Evolutionary conservation across 1,140 invertebrate species (phyloP), one percentile per base, ranked within the genome.

Genomic region (Bombus turneri): DNA sequence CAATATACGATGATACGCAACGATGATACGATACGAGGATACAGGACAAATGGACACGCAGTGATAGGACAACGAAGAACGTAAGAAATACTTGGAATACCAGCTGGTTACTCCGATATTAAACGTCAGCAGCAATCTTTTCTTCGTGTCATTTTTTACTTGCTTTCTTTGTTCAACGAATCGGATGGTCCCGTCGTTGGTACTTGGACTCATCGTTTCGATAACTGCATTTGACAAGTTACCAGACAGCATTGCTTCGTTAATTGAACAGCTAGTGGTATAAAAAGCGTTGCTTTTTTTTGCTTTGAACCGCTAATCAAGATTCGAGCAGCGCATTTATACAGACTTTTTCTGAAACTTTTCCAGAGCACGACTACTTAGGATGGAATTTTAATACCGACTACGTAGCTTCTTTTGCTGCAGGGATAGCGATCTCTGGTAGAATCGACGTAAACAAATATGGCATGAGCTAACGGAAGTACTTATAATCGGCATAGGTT

Each of bases 1-100:
- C 47, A 1, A 18, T 47, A 47, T 18, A 47, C 47, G 15, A 47
- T 15, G 47, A 47, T 47, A 22, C 47, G 18, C 47, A 53, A 53
- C 47, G 47, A 53, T 53, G 47, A 53, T 53, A 53, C 18, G 47
- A 53, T 8, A 53, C 47, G 18, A 8, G 47, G 47, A 53, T 53
- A 22, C 47, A 6, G 47, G 47, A 53, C 47, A 53, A 53, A 53
- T 53, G 47, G 47, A 22, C 47, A 53, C 47, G 47, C 47, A 53
- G 83, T 72, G 83, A 84, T 84, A 79, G 83, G 83, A 53, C 37
- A 72, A 22, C 43, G 39, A 84, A 72, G 47, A 62, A n/a, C 31
- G 47, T n/a, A 31, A 59, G 64, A 10, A 84, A 84, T 84, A 22
- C 47, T 64, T 84, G 9, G 66, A 72, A 84, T 84, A 71, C 66